Evolutionary conservation across 2,113 vertebrate species (phyloP).

Genomic region (Coptodon bakossiorum): DNA sequence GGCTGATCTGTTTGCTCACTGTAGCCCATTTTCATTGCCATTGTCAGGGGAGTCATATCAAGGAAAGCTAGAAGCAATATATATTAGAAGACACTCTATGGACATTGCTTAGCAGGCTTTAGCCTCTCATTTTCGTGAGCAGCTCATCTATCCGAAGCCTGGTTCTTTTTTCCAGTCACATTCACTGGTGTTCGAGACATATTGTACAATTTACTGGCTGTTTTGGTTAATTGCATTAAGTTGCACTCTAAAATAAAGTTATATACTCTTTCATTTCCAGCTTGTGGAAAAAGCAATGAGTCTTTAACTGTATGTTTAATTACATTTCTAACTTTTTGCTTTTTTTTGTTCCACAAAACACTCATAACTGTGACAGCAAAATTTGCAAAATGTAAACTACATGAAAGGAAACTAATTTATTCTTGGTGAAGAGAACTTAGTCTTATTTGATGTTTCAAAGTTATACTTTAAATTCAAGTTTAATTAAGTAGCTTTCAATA

Average conservation of each 20-base stretch:
- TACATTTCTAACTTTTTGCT: not conserved
- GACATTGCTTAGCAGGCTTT: constrained; percentile 21
- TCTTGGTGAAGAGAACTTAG: not conserved
- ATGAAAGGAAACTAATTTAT: not conserved
- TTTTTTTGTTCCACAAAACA: not conserved
- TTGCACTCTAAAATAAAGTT: not conserved
- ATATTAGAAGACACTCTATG: constrained; percentile 17
- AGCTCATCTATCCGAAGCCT: not conserved
- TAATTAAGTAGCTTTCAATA: not conserved
- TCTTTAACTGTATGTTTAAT: not conserved
- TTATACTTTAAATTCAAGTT: not conserved
- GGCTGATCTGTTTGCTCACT: constrained; percentile 63
- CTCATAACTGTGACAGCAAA: not conserved
- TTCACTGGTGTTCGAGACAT: not conserved
- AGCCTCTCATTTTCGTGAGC: constrained; percentile 1
- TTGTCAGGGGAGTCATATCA: constrained; percentile 49
- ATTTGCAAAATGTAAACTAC: not conserved
- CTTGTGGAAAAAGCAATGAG: not conserved
- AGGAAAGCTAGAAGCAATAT: constrained; percentile 26
- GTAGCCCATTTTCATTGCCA: constrained; percentile 56
- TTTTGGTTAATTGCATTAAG: not conserved
- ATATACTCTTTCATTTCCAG: not conserved
- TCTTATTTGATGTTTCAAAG: not conserved
- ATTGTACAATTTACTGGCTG: not conserved
- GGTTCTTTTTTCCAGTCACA: not conserved